Base-by-base conservation (phyloP, 92 coral and sea anemone species). In the Porites lobata region DNA sequence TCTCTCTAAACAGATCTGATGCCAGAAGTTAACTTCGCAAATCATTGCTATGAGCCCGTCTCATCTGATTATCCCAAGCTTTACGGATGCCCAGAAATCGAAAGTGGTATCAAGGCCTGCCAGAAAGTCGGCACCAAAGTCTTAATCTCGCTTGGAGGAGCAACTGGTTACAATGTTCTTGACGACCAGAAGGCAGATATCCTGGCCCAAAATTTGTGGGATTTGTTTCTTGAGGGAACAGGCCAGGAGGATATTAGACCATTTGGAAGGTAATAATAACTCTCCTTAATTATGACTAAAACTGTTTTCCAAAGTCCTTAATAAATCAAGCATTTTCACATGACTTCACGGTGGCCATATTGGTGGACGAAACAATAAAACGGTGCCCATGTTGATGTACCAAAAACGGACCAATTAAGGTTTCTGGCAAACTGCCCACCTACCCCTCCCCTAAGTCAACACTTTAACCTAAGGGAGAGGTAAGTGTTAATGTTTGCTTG, bases 91-190 rank as follows among this genome's bases (percentile, higher is more conserved):
- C 95, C 93, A 2, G 61, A 67, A 58, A 94, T 94, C 29, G 88
- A 91, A 72, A 86, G 85, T 71, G 96, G 87, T 50, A 92, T 94
- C 86, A 69, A 57, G 65, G 79, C 72, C 68, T 94, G 96, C 65
- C 95, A 94, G 47, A 26, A 50, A 54, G 84, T 74, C 63, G 89
- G 92, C 4, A 94, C 89, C 88, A 89, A 89, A 81, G 94, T 94
- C n/a, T 79, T 94, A 9, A 67, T 94, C 84, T 94, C 96, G 69
- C 89, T 94, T 69, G 96, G 96, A 58, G 96, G 96, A 11, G 91
- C 94, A 10, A 86, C 96, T 6, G 93, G 90, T 26, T 43, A 71
- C 47, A 87, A 87, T 21, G 66, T 65, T 13, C 80, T 90, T 17
- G 53, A 54, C 6, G 87, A 71, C 64, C 83, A 13, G n/a, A n/a